Percentiles rank a stretch among this genome's conserved stretches.
Conservation (phyloP, 2,113 vertebrate species). For the Oryzias javanicus region DNA sequence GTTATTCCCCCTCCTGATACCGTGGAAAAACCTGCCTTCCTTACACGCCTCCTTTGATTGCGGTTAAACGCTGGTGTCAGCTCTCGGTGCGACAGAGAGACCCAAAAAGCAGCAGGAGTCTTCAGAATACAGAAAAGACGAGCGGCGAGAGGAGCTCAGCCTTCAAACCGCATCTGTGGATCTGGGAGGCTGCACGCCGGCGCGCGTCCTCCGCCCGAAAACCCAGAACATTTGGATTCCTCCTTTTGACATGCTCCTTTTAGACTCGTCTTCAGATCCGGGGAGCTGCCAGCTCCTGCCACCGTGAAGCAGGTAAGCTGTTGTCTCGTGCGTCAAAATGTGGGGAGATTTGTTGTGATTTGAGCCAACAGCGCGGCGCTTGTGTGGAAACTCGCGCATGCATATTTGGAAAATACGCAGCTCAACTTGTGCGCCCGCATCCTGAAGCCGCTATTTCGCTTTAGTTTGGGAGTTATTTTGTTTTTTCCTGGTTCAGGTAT, state of each 20-base stretch:
- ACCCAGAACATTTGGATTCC: slow-evolving; percentile 73
- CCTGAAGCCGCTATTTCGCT: slow-evolving; percentile 4
- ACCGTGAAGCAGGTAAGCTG: slow-evolving; percentile 71
- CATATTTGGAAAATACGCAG: slow-evolving; percentile 3
- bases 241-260: not conserved
- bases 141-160: slow-evolving; percentile 64
- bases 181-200: slow-evolving; percentile 81
- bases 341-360: not conserved
- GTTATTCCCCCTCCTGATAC: slow-evolving; percentile 51
- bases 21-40: slow-evolving; percentile 19
- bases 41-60: slow-evolving; percentile 50
- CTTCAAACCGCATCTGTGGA: slow-evolving; percentile 75
- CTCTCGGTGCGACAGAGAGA: slow-evolving; percentile 58
- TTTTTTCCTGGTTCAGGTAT: not conserved
- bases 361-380: not conserved
- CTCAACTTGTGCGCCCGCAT: slow-evolving; percentile 30
- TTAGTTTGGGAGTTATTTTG: slow-evolving; percentile 6
- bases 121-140: slow-evolving; percentile 65
- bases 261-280: slow-evolving; percentile 57
- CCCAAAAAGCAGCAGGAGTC: slow-evolving; percentile 46
- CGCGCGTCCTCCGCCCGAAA: slow-evolving; percentile 67
- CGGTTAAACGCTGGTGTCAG: slow-evolving; percentile 70
- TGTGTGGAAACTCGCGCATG: slow-evolving; percentile 7
- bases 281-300: slow-evolving; percentile 52
- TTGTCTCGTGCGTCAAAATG: not conserved